Conservation (phyloP, 2,888 invertebrate species). For the Idaea dimidiata region DNA sequence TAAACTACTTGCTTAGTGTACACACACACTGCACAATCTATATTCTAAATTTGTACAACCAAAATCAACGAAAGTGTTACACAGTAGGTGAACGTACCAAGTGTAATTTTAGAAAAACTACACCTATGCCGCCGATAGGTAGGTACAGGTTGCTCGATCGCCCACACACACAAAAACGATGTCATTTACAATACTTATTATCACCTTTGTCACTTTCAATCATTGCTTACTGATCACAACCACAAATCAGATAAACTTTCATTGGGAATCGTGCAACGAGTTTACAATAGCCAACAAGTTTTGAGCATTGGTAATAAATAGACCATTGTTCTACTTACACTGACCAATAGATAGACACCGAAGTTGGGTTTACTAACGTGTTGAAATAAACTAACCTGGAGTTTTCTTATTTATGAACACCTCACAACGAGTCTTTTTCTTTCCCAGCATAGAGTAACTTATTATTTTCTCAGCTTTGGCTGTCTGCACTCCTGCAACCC, state of each 20-base stretch:
- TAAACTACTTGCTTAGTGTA: background rate
- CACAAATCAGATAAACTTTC: background rate
- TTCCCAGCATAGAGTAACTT: background rate
- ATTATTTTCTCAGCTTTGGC: slow-evolving; percentile 5
- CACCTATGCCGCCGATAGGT: slow-evolving; percentile 10
- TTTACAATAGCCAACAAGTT: background rate
- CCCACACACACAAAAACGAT: background rate
- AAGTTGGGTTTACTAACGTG: background rate
- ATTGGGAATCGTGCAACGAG: background rate
- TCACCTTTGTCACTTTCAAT: background rate
- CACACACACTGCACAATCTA: background rate
- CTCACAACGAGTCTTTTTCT: background rate
- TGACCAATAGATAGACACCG: background rate
- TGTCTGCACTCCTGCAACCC: background rate
- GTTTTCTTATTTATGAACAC: background rate
- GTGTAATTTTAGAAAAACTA: slow-evolving; percentile 46
- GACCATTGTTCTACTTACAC: too few relatives aligned
- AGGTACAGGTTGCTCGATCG: background rate
- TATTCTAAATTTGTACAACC: slow-evolving; percentile 36
- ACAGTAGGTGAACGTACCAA: slow-evolving; percentile 48
- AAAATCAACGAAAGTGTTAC: slow-evolving; percentile 42
- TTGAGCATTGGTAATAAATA: background rate
- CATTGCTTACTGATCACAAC: background rate
- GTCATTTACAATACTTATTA: background rate
- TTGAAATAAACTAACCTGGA: background rate